Base-by-base conservation (phyloP, 2,797 vertebrate genomes). In the Acanthurus lineatus region DNA sequence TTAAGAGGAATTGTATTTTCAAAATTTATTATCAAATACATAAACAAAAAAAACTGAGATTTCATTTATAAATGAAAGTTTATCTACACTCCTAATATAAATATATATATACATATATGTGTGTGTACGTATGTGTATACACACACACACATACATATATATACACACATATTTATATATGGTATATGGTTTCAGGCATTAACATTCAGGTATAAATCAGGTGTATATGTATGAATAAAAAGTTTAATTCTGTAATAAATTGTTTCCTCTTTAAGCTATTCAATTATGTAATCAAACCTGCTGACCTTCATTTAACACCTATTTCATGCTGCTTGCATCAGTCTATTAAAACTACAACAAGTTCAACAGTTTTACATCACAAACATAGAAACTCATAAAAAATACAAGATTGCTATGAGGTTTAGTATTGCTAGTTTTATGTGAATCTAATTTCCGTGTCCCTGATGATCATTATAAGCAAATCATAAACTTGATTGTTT, bases 401-500 rank as follows among this genome's bases (percentile, higher is more conserved):
- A 17, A 47, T 15, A 25, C 12, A 59, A 45, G 6, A 60, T 44
- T 61, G 44, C 57, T 25, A 12, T 16, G 12, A 42, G 5, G 17
- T 69, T 63, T 59, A 2, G 12, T 28, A 35, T 73, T 14, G n/a
- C 1, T 40, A 17, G 11, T 59, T 69, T 63, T 32, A 72, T 69
- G 44, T 73, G 60, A 7, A 61, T 68, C 9, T 74, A 69, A 83
- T 66, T 53, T 53, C 16, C 40, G 12, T 12, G 22, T 69, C 48
- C 54, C 52, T 54, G 56, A 74, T 70, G 48, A 64, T 69, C 53
- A 62, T 75, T 38, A 78, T 81, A 42, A 40, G 45, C 17, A 60
- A 76, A 82, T 69, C 71, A 45, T n/a, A 3, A 78, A 56, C 15
- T n/a, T 69, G 44, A 79, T 65, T 74, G 65, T 73, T 83, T 66